Evolutionary conservation across 2,888 invertebrate species (phyloP).

Genomic region (Gymnoscelis rufifasciata): DNA sequence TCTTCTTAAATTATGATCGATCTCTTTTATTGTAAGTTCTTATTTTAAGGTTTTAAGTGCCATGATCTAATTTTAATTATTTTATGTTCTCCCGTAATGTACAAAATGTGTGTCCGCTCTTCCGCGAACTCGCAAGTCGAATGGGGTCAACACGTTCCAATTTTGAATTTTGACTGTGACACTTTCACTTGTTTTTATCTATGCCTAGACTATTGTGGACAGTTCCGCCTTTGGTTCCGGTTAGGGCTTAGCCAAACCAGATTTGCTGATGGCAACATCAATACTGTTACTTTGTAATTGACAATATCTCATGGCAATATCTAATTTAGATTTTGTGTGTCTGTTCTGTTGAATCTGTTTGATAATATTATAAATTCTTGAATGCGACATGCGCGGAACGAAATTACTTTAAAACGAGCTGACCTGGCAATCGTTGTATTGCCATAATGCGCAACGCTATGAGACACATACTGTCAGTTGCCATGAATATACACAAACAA

Average conservation of each 20-base stretch:
- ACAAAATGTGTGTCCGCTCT: conserved; percentile 48
- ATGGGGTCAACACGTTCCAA: conserved; percentile 71
- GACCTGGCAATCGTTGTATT: too few species aligned
- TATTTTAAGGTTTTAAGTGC: too few species aligned
- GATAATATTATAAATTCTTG: too few species aligned
- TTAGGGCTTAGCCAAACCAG: conserved; percentile 26
- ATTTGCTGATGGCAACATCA: conserved; percentile 15
- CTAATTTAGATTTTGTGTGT: conserved; percentile 7
- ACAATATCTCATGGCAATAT: conserved; percentile 12
- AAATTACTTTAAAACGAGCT: too few species aligned
- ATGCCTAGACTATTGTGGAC: conserved; percentile 24
- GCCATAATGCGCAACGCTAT: too few species aligned
- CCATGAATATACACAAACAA: too few species aligned
- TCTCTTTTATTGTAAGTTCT: too few species aligned
- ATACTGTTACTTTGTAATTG: conserved; percentile 21
- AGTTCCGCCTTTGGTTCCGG: conserved; percentile 42
- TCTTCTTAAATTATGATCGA: too few species aligned
- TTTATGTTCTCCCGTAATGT: conserved; percentile 42
- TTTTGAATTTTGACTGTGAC: conserved; percentile 69
- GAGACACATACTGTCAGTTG: too few species aligned
- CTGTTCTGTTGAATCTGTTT: neutral
- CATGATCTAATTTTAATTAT: conserved; percentile 54
- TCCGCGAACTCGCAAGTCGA: conserved; percentile 55
- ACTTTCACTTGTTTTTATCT: conserved; percentile 55
- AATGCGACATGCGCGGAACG: too few species aligned